Conservation (phyloP, 2,888 invertebrate genomes). For the Aradus depressus region DNA sequence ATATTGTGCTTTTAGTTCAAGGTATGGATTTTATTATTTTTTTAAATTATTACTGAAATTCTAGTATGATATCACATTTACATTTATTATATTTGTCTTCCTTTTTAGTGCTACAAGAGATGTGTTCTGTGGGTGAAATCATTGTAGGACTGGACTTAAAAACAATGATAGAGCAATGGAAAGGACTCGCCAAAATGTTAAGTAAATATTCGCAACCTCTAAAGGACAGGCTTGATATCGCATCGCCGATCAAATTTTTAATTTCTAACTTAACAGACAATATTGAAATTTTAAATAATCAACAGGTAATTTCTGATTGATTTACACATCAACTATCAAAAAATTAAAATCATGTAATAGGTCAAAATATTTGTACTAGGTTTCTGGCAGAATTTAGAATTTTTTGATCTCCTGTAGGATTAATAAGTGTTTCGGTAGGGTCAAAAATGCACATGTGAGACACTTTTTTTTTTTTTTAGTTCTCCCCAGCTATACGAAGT, state of each 20-base stretch:
- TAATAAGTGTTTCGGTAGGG: too few species aligned
- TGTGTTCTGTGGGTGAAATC: constrained; percentile 9
- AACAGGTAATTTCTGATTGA: constrained; percentile 1
- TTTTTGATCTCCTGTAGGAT: too few species aligned
- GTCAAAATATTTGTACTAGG: too few species aligned
- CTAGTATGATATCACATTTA: background rate
- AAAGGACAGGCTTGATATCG: constrained; percentile 4
- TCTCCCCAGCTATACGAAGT: too few species aligned
- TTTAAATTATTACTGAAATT: background rate
- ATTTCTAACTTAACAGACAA: background rate
- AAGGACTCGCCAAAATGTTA: constrained; percentile 6
- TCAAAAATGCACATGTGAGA: too few species aligned
- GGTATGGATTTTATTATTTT: background rate
- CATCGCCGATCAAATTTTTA: constrained; percentile 8
- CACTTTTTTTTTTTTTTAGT: too few species aligned
- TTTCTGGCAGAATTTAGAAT: too few species aligned
- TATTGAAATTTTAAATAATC: background rate
- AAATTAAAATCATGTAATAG: too few species aligned
- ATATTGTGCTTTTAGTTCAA: constrained; percentile 1
- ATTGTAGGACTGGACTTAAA: constrained; percentile 7
- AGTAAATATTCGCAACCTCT: constrained; percentile 6
- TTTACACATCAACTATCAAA: background rate
- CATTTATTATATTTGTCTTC: background rate
- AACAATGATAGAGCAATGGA: constrained; percentile 15
- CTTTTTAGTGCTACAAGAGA: constrained; percentile 10